phyloP scores from a whole-genome alignment of 2,113 vertebrate species.

The Cathartes aura region DNA sequence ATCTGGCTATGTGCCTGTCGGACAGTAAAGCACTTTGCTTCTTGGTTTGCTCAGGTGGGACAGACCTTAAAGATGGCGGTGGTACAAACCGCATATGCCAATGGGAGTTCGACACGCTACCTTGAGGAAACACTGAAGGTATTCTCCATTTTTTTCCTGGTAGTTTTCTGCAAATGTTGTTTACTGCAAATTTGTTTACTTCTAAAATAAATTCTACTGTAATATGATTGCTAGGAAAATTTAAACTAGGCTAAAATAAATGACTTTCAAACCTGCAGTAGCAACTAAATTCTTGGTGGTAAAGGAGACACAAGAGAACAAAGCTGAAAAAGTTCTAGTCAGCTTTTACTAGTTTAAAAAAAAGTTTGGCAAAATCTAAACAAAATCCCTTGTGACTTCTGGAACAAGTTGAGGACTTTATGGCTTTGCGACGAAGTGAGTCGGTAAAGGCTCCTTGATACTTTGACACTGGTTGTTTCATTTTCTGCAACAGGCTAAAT shows the following conservation, averaged over 20 bases:
- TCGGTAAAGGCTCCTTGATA: neutral
- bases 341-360: neutral
- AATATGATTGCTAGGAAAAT: neutral
- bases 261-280: neutral
- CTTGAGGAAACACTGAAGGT: conserved; percentile 92
- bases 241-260: neutral
- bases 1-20: accelerated
- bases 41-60: conserved; percentile 78
- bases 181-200: neutral
- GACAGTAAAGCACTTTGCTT: neutral
- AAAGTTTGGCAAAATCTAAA: neutral
- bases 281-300: neutral
- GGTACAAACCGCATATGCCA: conserved; percentile 95
- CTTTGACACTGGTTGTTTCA: neutral
- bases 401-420: neutral
- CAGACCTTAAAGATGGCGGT: conserved; percentile 86
- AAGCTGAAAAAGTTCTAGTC: neutral
- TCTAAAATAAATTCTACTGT: neutral
- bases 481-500: neutral
- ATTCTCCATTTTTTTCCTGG: neutral
- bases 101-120: conserved; percentile 92
- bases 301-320: neutral
- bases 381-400: neutral
- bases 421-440: neutral
- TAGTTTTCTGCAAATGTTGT: neutral